A percentile compares a stretch with the other conserved stretches of the same genome.
These are phyloP conservation scores for Etia nguti DNA, from an alignment of 2,113 vertebrate species.

Conservation along the genomic window DNA sequence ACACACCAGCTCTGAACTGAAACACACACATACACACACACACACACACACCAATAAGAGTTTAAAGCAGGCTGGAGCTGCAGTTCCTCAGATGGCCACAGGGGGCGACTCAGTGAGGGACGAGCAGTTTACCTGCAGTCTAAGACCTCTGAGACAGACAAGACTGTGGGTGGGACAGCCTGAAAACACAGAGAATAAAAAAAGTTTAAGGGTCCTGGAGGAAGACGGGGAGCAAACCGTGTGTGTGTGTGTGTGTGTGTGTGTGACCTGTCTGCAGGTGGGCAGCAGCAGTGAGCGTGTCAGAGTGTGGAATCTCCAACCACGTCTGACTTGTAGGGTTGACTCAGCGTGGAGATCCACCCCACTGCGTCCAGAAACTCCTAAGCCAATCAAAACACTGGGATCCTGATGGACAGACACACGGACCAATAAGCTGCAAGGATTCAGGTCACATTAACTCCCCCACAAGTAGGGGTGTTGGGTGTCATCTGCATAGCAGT, in stretches of 20 bases:
- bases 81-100: neutral
- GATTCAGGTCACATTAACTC: neutral
- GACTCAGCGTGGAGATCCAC: slow-evolving; percentile 39
- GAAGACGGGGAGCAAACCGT: neutral
- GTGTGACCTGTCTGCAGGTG: slow-evolving; percentile 48
- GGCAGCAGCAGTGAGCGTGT: slow-evolving; percentile 23
- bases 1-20: slow-evolving; percentile 40
- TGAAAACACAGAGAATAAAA: neutral
- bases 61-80: neutral
- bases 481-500: neutral
- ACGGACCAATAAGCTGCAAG: slow-evolving; percentile 26
- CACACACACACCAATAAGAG: too few species aligned
- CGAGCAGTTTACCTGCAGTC: slow-evolving; percentile 34
- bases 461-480: neutral
- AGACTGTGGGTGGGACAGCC: neutral
- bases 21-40: neutral
- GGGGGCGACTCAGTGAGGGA: neutral
- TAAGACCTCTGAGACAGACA: slow-evolving; percentile 33
- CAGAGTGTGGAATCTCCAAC: slow-evolving; percentile 73
- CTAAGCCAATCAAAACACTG: slow-evolving; percentile 44
- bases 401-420: slow-evolving; percentile 61
- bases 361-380: neutral
- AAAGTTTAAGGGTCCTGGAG: neutral
- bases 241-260: slow-evolving; percentile 4
- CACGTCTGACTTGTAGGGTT: slow-evolving; percentile 60